Base-by-base conservation (phyloP, 2,888 invertebrate genomes). In the Fragum sueziense region DNA sequence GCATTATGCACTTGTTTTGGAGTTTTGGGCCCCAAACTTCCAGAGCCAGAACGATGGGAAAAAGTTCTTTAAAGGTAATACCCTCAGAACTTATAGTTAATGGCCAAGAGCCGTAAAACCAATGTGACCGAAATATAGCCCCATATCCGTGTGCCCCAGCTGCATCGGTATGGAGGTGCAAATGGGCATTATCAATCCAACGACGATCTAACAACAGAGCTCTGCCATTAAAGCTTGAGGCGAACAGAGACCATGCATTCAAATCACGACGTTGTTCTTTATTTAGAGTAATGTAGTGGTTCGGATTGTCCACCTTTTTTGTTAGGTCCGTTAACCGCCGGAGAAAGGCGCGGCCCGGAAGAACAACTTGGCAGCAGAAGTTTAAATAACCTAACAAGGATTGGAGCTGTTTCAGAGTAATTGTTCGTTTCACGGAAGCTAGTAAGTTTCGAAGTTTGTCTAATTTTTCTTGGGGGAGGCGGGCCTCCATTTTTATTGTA, bases 341-440 rank as follows among this genome's bases (percentile, higher is more conserved):
- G n/a, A 70, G 54, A 37, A 79, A 79, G 62, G 51, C 22, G 2
- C 74, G 69, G 25, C 79, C 79, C 20, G 79, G 67, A 7, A 65
- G 25, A 0, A 79, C 70, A 2, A 79, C 75, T n/a, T 72, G 67
- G 31, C 71, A 79, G 33, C 71, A 68, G 29, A 79, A 71, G 61
- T 62, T 70, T 2, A 75, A 25, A 33, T 62, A 41, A 47, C 70
- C 70, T 4, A 70, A 2, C 1, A 75, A n/a, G 9, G 79, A 71
- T 29, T 79, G 71, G 1, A 71, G 37, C 6, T 71, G 51, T 11
- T 33, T 54, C 6, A 71, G 37, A 22, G 33, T 65, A 2, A 75
- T 31, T 22, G 62, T 70, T 9, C 79, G 22, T 4, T 20, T 34
- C 7, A 67, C 57, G 0, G 34, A 20, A 11, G 31, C 11, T 6